Conservation (phyloP, 2,888 invertebrate species). For the Papilio protenor region DNA sequence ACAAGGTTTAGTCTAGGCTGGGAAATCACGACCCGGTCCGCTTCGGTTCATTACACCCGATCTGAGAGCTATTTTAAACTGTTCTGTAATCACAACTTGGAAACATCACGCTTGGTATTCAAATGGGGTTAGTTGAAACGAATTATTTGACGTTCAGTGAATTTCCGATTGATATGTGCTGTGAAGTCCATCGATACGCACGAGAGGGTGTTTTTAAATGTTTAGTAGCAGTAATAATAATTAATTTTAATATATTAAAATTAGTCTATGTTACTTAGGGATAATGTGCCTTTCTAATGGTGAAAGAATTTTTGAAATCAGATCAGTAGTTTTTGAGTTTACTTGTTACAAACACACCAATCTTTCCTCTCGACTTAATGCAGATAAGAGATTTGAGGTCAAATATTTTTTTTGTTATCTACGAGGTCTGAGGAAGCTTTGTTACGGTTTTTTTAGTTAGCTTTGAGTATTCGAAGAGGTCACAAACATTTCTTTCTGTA, state of each 20-base stretch:
- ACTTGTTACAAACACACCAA: too few relatives aligned
- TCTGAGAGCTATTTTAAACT: slow-evolving; percentile 36
- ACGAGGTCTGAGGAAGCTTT: neutral
- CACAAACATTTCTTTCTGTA: slow-evolving; percentile 17
- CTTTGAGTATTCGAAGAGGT: neutral
- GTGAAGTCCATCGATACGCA: neutral
- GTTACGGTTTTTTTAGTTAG: neutral
- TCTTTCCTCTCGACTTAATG: too few relatives aligned
- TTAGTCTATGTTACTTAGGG: too few relatives aligned
- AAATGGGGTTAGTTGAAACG: neutral
- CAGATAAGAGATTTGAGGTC: too few relatives aligned
- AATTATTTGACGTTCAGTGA: slow-evolving; percentile 4
- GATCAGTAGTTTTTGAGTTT: too few relatives aligned
- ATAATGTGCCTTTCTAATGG: too few relatives aligned
- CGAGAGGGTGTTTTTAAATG: neutral
- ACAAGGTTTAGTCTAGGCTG: slow-evolving; percentile 47
- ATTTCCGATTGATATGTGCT: neutral
- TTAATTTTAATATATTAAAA: neutral
- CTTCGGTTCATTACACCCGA: slow-evolving; percentile 55
- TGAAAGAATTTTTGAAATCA: too few relatives aligned
- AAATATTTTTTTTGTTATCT: neutral
- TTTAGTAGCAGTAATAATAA: neutral
- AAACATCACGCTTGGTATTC: slow-evolving; percentile 17
- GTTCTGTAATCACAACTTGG: slow-evolving; percentile 2
- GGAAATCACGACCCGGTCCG: slow-evolving; percentile 55